A percentile compares a stretch with the other conserved stretches of the same genome.
phyloP scores from a whole-genome alignment of 2,113 vertebrate genomes.

The Eulemur rufifrons region DNA sequence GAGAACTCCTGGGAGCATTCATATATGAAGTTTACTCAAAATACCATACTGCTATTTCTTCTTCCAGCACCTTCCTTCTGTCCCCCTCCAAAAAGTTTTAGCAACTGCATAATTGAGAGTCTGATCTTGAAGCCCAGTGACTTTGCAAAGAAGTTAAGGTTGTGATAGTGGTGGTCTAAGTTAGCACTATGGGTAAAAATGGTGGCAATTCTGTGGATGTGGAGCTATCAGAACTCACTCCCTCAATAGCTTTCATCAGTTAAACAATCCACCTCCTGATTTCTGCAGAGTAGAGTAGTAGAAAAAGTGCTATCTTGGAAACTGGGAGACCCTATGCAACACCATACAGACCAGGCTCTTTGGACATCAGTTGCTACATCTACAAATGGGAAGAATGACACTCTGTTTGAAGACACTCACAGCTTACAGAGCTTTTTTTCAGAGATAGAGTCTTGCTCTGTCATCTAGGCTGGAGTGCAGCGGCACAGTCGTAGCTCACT shows the following conservation, averaged over 20 bases:
- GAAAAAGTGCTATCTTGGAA: not conserved
- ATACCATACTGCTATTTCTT: not conserved
- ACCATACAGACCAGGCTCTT: not conserved
- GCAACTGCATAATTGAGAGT: not conserved
- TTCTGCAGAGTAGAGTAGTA: not conserved
- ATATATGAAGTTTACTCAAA: not conserved
- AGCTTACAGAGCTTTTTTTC: too few relatives aligned
- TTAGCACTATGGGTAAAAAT: not conserved
- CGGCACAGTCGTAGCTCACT: too few relatives aligned
- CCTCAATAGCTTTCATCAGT: not conserved
- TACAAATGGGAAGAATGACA: not conserved
- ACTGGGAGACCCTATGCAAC: not conserved
- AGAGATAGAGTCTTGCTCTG: too few relatives aligned
- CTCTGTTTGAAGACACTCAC: not conserved
- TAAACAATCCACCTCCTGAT: not conserved
- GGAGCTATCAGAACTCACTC: not conserved
- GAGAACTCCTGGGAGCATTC: not conserved
- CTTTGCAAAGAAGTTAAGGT: not conserved
- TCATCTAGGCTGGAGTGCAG: too few relatives aligned
- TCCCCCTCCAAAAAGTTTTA: not conserved
- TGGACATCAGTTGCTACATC: not conserved
- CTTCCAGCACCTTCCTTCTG: not conserved
- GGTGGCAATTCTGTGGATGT: not conserved
- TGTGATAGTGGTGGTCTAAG: accelerated
- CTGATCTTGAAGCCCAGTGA: not conserved